phyloP scores from a whole-genome alignment of 2,888 invertebrate genomes.

The Zhengitettix transpicula region DNA sequence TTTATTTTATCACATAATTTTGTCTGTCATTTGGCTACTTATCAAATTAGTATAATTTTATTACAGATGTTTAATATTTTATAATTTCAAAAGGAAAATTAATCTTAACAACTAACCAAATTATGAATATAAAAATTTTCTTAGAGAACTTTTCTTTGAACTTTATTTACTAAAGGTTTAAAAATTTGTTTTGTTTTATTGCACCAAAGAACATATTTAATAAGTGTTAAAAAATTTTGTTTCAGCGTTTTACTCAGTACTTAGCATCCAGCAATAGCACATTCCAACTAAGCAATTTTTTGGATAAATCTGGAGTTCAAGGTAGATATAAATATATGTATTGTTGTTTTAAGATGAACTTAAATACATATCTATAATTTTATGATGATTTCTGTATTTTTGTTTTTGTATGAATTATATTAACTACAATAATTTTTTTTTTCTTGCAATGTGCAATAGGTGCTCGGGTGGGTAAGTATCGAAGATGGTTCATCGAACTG shows the following conservation, averaged over 20 bases:
- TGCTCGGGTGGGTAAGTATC: conserved; percentile 29
- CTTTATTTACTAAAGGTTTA: background rate
- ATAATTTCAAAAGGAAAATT: too few species aligned
- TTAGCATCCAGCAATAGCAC: conserved; percentile 98
- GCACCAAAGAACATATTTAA: too few species aligned
- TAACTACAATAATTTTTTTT: conserved; percentile 16
- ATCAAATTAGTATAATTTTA: too few species aligned
- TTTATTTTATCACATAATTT: too few species aligned
- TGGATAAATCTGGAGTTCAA: conserved; percentile 95
- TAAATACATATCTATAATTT: too few species aligned
- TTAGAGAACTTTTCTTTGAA: background rate
- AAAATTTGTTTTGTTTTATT: background rate
- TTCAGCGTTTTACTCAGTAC: conserved; percentile 97
- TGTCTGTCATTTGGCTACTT: too few species aligned
- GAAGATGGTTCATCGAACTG: background rate
- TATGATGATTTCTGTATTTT: background rate
- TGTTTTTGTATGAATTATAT: background rate
- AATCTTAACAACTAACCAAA: too few species aligned
- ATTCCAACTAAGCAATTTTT: conserved; percentile 93
- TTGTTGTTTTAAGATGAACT: background rate
- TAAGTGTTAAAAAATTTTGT: conserved; percentile 22
- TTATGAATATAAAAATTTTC: too few species aligned
- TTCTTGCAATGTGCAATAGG: conserved; percentile 23
- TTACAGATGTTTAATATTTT: too few species aligned
- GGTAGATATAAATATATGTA: conserved; percentile 41